Evolutionary conservation across 2,113 vertebrate species (phyloP).

Genomic region (Trichechus manatus): DNA sequence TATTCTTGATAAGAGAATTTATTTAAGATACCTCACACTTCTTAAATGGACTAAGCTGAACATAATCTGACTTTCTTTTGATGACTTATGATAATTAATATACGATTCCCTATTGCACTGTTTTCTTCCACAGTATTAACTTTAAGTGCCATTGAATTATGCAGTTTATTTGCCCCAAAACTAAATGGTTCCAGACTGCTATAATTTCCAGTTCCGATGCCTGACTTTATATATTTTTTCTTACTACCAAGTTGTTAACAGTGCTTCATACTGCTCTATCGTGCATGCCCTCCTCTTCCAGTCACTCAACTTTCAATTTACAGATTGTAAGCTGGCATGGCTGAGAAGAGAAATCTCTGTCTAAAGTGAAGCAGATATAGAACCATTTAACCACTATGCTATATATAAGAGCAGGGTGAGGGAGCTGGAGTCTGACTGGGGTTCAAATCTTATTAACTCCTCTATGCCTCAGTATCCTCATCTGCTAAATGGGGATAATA

Average conservation of each 20-base stretch:
- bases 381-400: neutral
- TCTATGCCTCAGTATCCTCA: neutral
- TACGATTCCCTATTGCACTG: neutral
- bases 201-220: neutral
- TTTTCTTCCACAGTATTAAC: neutral
- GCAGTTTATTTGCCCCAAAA: neutral
- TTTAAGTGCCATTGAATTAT: slow-evolving; percentile 2
- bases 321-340: neutral
- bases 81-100: slow-evolving; percentile 34
- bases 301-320: neutral
- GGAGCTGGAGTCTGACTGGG: neutral
- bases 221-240: neutral
- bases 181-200: neutral
- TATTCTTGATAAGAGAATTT: slow-evolving; percentile 24
- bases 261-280: neutral
- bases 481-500: neutral
- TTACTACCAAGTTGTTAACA: neutral
- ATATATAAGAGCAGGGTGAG: neutral
- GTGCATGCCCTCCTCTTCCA: neutral
- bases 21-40: neutral
- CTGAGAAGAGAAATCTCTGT: neutral
- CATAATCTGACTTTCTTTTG: slow-evolving; percentile 44
- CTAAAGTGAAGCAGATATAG: neutral
- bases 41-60: neutral
- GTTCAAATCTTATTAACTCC: neutral